Base-by-base conservation (phyloP, 2,888 invertebrate species). In the Dysmachus trigonus region DNA sequence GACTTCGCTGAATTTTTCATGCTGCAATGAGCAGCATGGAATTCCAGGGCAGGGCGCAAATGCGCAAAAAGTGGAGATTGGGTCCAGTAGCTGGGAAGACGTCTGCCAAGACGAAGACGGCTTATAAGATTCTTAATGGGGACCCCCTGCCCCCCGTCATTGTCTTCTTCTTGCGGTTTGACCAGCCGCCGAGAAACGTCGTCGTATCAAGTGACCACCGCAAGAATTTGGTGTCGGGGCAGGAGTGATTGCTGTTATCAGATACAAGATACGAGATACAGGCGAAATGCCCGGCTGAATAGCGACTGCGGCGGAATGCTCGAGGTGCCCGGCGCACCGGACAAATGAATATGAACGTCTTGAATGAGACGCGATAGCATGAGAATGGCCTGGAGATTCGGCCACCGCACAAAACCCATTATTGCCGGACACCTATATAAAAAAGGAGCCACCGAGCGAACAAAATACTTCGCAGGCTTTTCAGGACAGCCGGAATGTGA, bases 401-500 rank as follows among this genome's bases (percentile, higher is more conserved):
- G 51, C 51, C 31, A 47, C 79, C 79, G 22, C 79, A 79, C 27
- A 27, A 76, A 62, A 22, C 18, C 15, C 53, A 18, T 53, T 18
- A 18, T 22, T 1, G 62, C 22, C 27, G 82, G 82, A 71, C 53
- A 82, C 71, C 35, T 82, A n/a, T 82, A n/a, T 15, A 82, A 82
- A 82, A 82, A 82, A 82, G 82, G 82, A 82, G 73, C 73, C 72
- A 72, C 47, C 72, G 47, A 72, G 31, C 15, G 84, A 72, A 84
- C 84, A 84, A 84, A 84, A 84, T 84, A 84, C 84, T 84, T 84
- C 73, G 73, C 72, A 84, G 73, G 47, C 72, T 72, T 35, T 84
- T 72, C 72, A 84, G 84, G 84, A 84, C 84, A 84, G 72, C 73
- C 73, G 84, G 84, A 84, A 84, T 84, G 84, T 72, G 84, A 84